A percentile compares a stretch with the other conserved stretches of the same genome.
Evolutionary conservation across 2,797 vertebrate species (phyloP).

Genomic region (Halcyon badia): DNA sequence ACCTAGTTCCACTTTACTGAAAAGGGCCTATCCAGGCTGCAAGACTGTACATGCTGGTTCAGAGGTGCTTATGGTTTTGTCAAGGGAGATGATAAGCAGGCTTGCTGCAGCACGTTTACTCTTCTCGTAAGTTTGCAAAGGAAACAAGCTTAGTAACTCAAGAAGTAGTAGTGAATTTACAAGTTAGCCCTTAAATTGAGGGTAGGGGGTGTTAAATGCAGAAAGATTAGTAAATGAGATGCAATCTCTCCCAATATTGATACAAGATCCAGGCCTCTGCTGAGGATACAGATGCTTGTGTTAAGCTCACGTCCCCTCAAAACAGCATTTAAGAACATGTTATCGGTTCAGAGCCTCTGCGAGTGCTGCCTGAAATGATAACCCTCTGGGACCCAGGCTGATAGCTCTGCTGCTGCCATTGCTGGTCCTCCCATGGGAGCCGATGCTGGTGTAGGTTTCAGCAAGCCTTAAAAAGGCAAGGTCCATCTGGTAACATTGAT

Average conservation of each 20-base stretch:
- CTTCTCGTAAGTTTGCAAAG: neutral
- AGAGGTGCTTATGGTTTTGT: neutral
- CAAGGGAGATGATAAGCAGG: neutral
- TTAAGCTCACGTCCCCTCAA: neutral
- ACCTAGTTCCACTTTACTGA: neutral
- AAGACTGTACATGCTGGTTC: neutral
- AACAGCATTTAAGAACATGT: neutral
- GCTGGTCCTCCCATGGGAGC: neutral
- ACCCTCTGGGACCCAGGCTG: fast-evolving
- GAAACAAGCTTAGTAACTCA: neutral
- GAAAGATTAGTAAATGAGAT: neutral
- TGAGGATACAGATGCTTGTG: neutral
- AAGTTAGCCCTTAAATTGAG: neutral
- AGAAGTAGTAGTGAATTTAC: neutral
- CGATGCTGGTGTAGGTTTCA: neutral
- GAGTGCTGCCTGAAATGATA: neutral
- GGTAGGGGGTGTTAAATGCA: neutral
- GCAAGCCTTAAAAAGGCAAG: neutral
- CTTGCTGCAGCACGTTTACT: neutral
- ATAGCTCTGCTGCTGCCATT: fast-evolving
- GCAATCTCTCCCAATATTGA: neutral
- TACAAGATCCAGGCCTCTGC: neutral
- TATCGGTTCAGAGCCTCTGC: neutral
- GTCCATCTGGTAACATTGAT: neutral
- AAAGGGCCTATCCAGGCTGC: neutral